Conservation (phyloP, 1,140 invertebrate species). For the Hycleus phaleratus region DNA sequence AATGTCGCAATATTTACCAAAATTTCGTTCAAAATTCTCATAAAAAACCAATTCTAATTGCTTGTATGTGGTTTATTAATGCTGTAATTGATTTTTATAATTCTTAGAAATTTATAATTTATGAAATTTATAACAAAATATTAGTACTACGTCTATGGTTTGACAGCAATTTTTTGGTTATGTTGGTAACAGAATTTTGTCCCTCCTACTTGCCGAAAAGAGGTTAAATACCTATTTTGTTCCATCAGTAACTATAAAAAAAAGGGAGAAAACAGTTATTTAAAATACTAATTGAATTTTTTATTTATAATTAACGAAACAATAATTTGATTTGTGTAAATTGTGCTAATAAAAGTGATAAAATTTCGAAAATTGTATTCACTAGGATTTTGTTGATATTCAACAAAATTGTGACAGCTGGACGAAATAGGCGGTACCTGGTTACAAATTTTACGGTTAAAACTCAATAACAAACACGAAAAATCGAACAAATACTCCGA, state of each 20-base stretch:
- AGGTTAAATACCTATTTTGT: slow-evolving; percentile 35
- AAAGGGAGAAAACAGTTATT: background rate
- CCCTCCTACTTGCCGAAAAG: slow-evolving; percentile 36
- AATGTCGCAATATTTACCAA: too few relatives aligned
- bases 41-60: too few relatives aligned
- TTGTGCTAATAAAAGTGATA: background rate
- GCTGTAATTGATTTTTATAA: too few relatives aligned
- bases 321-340: background rate
- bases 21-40: too few relatives aligned
- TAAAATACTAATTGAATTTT: background rate
- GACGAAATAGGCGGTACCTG: slow-evolving; percentile 12
- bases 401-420: background rate
- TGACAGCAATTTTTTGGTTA: background rate
- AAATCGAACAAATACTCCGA: background rate
- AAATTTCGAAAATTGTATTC: background rate
- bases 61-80: too few relatives aligned
- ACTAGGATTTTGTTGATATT: background rate
- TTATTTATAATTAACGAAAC: background rate
- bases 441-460: slow-evolving; percentile 1
- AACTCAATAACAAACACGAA: background rate
- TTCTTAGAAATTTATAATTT: too few relatives aligned
- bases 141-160: too few relatives aligned
- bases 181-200: slow-evolving; percentile 16
- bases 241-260: slow-evolving; percentile 4
- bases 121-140: too few relatives aligned